These are phyloP conservation scores for Cryptomyrus ogoouensis DNA, from an alignment of 2,113 vertebrate species.

Conservation along the genomic window DNA sequence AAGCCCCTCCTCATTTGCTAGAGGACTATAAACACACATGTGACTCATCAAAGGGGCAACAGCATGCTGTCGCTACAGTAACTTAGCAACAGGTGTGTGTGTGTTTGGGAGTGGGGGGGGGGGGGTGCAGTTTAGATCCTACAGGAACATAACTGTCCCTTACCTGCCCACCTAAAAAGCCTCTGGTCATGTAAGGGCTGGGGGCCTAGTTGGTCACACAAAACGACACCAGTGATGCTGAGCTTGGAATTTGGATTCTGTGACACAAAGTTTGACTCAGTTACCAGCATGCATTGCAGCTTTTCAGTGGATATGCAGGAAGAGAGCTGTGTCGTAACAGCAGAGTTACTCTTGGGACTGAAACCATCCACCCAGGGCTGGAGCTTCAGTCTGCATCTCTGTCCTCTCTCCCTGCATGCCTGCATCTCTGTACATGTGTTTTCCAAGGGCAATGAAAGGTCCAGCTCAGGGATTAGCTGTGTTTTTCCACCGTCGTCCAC, in stretches of 20 bases:
- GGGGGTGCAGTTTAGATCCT: not conserved
- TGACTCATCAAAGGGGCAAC: conserved; percentile 10
- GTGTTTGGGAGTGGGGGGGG: not conserved
- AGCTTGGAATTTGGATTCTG: not conserved
- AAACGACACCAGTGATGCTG: not conserved
- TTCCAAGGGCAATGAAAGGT: conserved; percentile 6
- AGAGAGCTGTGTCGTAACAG: not conserved
- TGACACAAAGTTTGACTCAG: not conserved
- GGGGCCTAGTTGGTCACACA: not conserved
- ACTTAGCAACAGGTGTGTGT: not conserved
- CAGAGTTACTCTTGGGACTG: not conserved
- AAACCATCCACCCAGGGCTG: not conserved
- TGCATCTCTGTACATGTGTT: not conserved
- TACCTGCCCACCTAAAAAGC: conserved; percentile 14
- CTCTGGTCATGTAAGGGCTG: too few species aligned
- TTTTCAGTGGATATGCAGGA: not conserved
- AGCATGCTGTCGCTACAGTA: conserved; percentile 1
- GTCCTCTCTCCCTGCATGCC: not conserved
- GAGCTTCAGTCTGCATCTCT: not conserved
- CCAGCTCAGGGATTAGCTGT: conserved; percentile 14
- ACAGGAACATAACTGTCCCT: not conserved
- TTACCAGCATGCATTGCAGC: not conserved
- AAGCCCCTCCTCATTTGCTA: not conserved
- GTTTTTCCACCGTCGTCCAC: not conserved
- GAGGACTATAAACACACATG: conserved; percentile 13